These are phyloP conservation scores for Chrysomela aeneicollis DNA, from an alignment of 2,888 invertebrate genomes.

Conservation along the genomic window DNA sequence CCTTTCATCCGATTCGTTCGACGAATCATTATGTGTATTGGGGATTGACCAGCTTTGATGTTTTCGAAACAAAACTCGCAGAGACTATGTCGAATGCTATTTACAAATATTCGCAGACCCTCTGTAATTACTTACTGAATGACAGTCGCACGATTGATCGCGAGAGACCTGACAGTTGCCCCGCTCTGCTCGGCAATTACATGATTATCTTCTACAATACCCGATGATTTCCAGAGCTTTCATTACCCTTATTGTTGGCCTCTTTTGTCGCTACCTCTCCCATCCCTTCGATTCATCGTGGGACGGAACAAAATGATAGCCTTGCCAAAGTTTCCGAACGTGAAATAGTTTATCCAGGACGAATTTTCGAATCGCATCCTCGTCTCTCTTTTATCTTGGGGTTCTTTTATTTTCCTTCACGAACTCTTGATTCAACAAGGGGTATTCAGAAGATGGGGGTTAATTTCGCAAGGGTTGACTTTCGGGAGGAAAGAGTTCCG, in stretches of 20 bases:
- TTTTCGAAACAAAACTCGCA: conserved; percentile 1
- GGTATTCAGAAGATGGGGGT: conserved; percentile 41
- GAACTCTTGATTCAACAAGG: conserved; percentile 44
- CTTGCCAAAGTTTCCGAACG: conserved; percentile 51
- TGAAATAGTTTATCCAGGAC: conserved; percentile 41
- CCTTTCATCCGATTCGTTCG: not conserved
- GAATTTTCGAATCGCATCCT: conserved; percentile 48
- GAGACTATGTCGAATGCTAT: conserved; percentile 16
- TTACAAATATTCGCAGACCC: conserved; percentile 32
- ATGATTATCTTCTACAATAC: conserved; percentile 59
- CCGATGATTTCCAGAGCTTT: conserved; percentile 60
- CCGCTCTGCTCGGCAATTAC: conserved; percentile 54
- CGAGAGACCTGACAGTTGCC: conserved; percentile 52
- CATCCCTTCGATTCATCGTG: conserved; percentile 49
- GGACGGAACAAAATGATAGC: conserved; percentile 59
- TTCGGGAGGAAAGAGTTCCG: conserved; percentile 16
- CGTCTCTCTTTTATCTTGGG: conserved; percentile 39
- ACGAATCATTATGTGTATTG: not conserved
- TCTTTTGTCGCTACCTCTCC: conserved; percentile 53
- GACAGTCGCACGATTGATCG: conserved; percentile 59
- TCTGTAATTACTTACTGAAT: conserved; percentile 38
- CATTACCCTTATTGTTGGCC: conserved; percentile 61
- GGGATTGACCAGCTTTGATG: not conserved
- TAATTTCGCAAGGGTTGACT: conserved; percentile 31
- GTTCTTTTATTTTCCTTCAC: conserved; percentile 49